A percentile compares a stretch with the other conserved stretches of the same genome.
These are phyloP conservation scores for Drosophila diplacantha DNA, from an alignment of 2,888 invertebrate genomes.

Conservation along the genomic window DNA sequence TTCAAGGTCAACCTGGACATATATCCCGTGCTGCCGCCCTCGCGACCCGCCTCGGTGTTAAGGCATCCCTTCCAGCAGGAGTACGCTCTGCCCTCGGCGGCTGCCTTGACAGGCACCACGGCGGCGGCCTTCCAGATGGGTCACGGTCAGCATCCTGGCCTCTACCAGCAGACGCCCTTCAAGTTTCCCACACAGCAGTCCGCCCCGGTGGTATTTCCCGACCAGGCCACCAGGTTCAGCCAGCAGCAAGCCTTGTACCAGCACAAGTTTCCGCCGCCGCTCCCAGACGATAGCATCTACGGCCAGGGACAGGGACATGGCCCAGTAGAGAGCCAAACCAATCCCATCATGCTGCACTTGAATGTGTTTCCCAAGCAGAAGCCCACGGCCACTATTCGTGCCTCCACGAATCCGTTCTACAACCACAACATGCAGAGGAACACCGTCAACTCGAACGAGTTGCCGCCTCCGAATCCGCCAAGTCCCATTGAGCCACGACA, in stretches of 20 bases:
- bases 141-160: constrained; percentile 53
- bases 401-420: constrained; percentile 74
- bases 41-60: constrained; percentile 63
- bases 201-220: constrained; percentile 51
- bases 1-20: constrained; percentile 84
- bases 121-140: constrained; percentile 26
- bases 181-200: constrained; percentile 60
- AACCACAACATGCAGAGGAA: constrained; percentile 63
- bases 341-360: constrained; percentile 83
- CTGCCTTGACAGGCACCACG: constrained; percentile 43
- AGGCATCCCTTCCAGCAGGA: constrained; percentile 70
- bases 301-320: constrained; percentile 28
- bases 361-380: constrained; percentile 82
- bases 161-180: constrained; percentile 62
- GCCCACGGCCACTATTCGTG: constrained; percentile 41
- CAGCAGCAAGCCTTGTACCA: constrained; percentile 61
- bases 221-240: constrained; percentile 55
- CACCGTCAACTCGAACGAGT: constrained; percentile 47
- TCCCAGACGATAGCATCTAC: constrained; percentile 54
- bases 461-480: constrained; percentile 59
- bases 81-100: constrained; percentile 53
- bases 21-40: constrained; percentile 79
- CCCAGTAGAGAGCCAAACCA: constrained; percentile 57
- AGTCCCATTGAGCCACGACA: constrained; percentile 65
- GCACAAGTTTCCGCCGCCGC: constrained; percentile 52